Conservation (phyloP, 2,113 vertebrate genomes). For the Tachysurus vachellii region DNA sequence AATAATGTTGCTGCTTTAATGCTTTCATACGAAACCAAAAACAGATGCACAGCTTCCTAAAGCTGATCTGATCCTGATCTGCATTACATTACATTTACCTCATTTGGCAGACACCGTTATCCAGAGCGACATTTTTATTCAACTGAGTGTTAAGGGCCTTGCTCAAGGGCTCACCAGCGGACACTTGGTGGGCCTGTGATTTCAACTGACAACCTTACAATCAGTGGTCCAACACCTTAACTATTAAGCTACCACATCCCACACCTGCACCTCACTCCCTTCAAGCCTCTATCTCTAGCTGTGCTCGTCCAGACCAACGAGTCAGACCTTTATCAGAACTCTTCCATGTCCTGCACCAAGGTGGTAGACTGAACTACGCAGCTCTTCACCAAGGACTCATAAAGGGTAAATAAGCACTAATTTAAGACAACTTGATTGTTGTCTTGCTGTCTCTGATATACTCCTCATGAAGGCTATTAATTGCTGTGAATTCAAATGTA, state of each 20-base stretch:
- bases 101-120: no score
- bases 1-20: not conserved
- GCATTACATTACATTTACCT: no score
- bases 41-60: not conserved
- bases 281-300: not conserved
- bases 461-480: not conserved
- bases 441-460: not conserved
- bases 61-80: not conserved
- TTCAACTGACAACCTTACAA: no score
- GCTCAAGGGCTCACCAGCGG: no score
- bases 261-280: not conserved
- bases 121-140: no score
- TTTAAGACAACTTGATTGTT: not conserved
- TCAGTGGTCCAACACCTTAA: no score
- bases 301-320: not conserved
- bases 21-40: not conserved
- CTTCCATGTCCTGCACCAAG: not conserved
- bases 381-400: not conserved
- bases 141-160: no score
- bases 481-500: not conserved
- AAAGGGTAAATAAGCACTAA: not conserved
- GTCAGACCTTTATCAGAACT: not conserved
- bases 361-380: not conserved
- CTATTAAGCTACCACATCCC: no score
- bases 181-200: no score